These are phyloP conservation scores for Eledona agricola DNA, from an alignment of 2,888 invertebrate species.

Conservation along the genomic window DNA sequence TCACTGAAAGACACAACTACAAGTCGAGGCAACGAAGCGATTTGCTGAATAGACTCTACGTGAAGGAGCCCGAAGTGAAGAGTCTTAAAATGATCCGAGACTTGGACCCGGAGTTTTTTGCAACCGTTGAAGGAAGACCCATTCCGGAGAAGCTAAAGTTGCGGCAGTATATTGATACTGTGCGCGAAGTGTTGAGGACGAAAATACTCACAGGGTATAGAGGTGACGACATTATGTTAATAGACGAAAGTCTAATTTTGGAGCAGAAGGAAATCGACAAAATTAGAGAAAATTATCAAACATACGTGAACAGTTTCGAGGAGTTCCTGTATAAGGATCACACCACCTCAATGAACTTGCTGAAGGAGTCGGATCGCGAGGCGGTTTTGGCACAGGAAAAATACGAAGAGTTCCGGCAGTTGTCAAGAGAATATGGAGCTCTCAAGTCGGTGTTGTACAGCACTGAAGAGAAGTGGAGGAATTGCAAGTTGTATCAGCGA, in stretches of 20 bases:
- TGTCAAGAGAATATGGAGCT: conserved; percentile 60
- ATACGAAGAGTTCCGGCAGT: conserved; percentile 61
- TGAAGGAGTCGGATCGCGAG: conserved; percentile 65
- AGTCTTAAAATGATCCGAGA: conserved; percentile 70
- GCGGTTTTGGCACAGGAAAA: conserved; percentile 61
- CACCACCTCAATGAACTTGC: conserved; percentile 66
- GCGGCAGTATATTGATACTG: conserved; percentile 66
- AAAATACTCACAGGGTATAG: conserved; percentile 60
- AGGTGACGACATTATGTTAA: conserved; percentile 62
- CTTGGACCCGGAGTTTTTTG: conserved; percentile 73
- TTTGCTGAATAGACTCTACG: conserved; percentile 67
- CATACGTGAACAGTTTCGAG: conserved; percentile 69
- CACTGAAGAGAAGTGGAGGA: conserved; percentile 70
- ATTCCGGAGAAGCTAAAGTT: conserved; percentile 68
- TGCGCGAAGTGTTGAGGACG: conserved; percentile 60
- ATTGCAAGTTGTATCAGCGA: conserved; percentile 72
- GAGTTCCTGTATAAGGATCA: conserved; percentile 71
- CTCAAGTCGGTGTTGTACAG: conserved; percentile 65
- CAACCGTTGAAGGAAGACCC: conserved; percentile 70
- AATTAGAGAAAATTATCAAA: conserved; percentile 63
- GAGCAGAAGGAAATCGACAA: conserved; percentile 65
- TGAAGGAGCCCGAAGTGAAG: conserved; percentile 64
- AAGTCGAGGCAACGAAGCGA: conserved; percentile 60
- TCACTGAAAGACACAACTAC: conserved; percentile 55
- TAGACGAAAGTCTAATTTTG: conserved; percentile 66